phyloP scores from a whole-genome alignment of 92 coral and sea anemone genomes.

The Zoanthus gigantus region DNA sequence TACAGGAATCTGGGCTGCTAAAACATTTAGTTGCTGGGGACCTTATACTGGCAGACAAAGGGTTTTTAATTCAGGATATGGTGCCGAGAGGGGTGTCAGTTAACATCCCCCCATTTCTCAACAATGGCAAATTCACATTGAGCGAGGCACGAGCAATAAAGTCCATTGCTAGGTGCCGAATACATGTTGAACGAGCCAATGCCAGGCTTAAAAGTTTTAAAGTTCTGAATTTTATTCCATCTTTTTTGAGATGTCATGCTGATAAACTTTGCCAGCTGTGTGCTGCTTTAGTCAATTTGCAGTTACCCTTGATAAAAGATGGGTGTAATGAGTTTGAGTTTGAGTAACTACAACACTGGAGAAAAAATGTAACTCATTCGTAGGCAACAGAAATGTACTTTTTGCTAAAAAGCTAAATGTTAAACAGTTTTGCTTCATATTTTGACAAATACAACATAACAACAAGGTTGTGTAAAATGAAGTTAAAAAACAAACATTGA shows the following conservation, averaged over 20 bases:
- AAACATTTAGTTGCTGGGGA: slow-evolving; percentile 16
- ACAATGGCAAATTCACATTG: background rate
- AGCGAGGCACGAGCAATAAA: slow-evolving; percentile 10
- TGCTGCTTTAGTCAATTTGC: slow-evolving; percentile 19
- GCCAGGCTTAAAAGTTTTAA: slow-evolving; percentile 11
- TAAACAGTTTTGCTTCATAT: slow-evolving; percentile 26
- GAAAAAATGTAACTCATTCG: slow-evolving; percentile 18
- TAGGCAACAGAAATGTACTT: slow-evolving; percentile 9
- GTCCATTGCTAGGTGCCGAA: slow-evolving; percentile 8
- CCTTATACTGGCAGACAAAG: slow-evolving; percentile 14
- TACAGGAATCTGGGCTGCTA: slow-evolving; percentile 4
- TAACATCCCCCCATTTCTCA: slow-evolving; percentile 2
- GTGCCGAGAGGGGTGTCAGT: slow-evolving; percentile 4
- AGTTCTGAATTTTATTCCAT: slow-evolving; percentile 8
- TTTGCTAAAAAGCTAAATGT: slow-evolving; percentile 20
- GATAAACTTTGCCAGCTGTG: slow-evolving; percentile 15
- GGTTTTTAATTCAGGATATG: background rate
- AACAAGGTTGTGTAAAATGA: slow-evolving; percentile 29
- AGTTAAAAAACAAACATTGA: slow-evolving; percentile 30
- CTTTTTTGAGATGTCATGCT: slow-evolving; percentile 8
- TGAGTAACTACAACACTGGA: slow-evolving; percentile 19
- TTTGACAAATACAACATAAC: slow-evolving; percentile 27
- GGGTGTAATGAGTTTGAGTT: slow-evolving; percentile 10
- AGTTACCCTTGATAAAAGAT: slow-evolving; percentile 13
- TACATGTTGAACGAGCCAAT: slow-evolving; percentile 6